These are phyloP conservation scores for Acropora tenuis DNA, from an alignment of 64 coral and sea anemone species.

Conservation along the genomic window DNA sequence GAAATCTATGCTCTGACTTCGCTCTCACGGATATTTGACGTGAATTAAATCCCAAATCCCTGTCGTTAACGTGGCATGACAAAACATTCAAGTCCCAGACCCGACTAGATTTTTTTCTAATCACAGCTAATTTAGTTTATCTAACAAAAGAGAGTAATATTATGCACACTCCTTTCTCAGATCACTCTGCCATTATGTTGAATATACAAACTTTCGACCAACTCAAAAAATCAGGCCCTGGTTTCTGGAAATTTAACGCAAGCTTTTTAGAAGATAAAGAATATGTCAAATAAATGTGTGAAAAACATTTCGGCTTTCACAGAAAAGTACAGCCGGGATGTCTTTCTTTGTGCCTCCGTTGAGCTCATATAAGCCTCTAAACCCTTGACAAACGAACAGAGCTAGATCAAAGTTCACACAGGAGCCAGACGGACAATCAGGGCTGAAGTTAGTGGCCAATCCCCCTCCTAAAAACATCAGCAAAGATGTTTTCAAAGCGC, in stretches of 20 bases:
- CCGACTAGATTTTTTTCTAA: neutral
- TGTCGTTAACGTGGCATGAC: conserved; percentile 16
- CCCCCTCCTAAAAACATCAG: too few species aligned
- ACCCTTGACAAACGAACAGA: neutral
- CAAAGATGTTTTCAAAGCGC: too few species aligned
- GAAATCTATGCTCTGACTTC: neutral
- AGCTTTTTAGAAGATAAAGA: conserved; percentile 24
- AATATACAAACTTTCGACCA: conserved; percentile 12
- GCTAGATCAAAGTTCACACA: too few species aligned
- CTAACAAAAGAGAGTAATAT: conserved; percentile 18
- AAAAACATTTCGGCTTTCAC: neutral
- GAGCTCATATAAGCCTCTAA: conserved; percentile 21
- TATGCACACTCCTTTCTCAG: neutral
- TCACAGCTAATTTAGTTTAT: neutral
- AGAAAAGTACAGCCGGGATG: too few species aligned
- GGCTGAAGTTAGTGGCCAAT: too few species aligned
- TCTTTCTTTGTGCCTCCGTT: neutral
- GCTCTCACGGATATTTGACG: neutral
- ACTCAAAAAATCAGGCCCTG: neutral
- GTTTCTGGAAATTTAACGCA: conserved; percentile 41
- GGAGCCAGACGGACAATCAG: too few species aligned
- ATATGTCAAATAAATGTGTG: neutral
- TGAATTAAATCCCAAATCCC: neutral
- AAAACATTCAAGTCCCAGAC: neutral
- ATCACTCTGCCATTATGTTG: neutral